A percentile compares a stretch with the other conserved stretches of the same genome.
Evolutionary conservation across 2,797 vertebrate species (phyloP).

Genomic region (Sciaenops ocellatus): DNA sequence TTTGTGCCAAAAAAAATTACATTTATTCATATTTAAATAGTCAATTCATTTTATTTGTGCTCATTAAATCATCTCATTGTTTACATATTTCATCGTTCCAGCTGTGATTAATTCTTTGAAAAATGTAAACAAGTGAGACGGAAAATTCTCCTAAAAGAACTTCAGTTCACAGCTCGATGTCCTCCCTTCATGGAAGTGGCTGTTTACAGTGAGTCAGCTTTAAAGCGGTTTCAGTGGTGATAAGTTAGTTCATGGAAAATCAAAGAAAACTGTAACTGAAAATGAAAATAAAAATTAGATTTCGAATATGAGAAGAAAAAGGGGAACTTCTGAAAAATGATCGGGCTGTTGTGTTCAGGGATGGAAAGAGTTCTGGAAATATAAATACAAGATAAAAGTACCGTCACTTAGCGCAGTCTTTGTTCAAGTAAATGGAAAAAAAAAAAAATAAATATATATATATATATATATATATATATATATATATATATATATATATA

Average conservation of each 20-base stretch:
- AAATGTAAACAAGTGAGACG: background rate
- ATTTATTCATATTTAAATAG: too few species aligned
- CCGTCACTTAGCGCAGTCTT: too few species aligned
- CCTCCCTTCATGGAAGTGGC: constrained; percentile 26
- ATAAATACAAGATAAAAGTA: background rate
- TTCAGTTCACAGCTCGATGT: constrained; percentile 1
- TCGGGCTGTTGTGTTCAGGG: background rate
- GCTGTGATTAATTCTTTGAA: constrained; percentile 16
- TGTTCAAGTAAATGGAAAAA: too few species aligned
- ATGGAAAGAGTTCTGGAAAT: background rate
- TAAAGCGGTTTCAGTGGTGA: constrained; percentile 28
- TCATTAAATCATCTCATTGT: too few species aligned
- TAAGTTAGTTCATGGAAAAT: constrained; percentile 32
- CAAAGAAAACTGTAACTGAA: constrained; percentile 12
- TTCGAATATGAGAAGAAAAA: background rate
- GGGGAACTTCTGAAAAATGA: background rate
- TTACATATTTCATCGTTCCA: background rate
- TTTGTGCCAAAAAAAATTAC: background rate
- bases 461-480: too few species aligned
- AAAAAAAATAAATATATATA: too few species aligned
- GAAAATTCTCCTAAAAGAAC: constrained; percentile 26
- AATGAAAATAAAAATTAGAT: constrained; percentile 16
- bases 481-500: too few species aligned
- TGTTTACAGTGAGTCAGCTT: constrained; percentile 47
- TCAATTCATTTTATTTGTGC: too few species aligned